phyloP scores from a whole-genome alignment of 2,113 vertebrate species.

The Himantopus leucocephalus region DNA sequence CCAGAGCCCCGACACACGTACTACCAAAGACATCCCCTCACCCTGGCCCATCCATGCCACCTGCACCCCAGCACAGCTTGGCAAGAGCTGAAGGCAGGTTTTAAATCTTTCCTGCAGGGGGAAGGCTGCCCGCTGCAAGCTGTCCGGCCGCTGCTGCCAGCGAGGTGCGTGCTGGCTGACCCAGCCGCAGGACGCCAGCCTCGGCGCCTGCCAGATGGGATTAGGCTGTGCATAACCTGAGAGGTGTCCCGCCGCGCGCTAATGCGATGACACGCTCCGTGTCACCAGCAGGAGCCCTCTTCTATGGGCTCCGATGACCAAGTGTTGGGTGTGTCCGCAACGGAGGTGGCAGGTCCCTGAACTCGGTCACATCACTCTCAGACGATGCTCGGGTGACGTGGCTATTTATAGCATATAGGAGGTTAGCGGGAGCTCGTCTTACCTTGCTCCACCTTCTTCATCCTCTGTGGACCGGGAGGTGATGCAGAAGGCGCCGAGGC shows the following conservation, averaged over 20 bases:
- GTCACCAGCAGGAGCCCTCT: neutral
- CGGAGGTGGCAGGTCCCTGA: neutral
- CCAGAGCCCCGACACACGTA: neutral
- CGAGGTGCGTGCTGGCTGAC: neutral
- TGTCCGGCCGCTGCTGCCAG: neutral
- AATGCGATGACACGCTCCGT: neutral
- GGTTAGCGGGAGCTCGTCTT: neutral
- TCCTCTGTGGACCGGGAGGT: neutral
- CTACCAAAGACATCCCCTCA: neutral
- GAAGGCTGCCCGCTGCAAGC: neutral
- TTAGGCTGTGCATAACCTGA: neutral
- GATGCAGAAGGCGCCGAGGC: neutral
- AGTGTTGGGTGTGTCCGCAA: neutral
- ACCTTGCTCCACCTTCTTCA: constrained; percentile 21
- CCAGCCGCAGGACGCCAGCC: neutral
- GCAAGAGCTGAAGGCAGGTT: neutral
- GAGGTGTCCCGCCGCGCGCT: neutral
- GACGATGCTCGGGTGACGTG: neutral
- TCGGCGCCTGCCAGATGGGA: neutral
- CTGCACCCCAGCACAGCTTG: neutral
- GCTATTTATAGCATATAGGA: neutral
- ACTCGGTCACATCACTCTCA: neutral
- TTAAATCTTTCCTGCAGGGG: no score
- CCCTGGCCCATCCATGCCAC: neutral
- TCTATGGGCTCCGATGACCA: neutral